These are phyloP conservation scores for Calyptommatus sinebrachiatus DNA, from an alignment of 2,113 vertebrate genomes.

Conservation along the genomic window DNA sequence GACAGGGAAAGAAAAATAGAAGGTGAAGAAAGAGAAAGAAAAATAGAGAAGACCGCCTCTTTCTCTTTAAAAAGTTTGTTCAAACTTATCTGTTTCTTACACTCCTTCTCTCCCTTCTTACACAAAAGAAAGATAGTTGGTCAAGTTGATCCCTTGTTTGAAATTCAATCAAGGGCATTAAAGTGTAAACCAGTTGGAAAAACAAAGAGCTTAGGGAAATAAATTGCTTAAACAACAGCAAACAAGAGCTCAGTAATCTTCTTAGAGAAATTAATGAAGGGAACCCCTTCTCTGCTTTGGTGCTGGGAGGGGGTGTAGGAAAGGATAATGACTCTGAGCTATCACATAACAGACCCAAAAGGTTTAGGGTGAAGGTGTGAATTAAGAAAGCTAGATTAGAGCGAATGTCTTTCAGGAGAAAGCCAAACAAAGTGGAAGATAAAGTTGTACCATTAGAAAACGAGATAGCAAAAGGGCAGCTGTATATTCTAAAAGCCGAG, in stretches of 20 bases:
- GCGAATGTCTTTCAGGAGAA: conserved; percentile 78
- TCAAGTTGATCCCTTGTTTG: conserved; percentile 89
- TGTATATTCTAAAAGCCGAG: conserved; percentile 81
- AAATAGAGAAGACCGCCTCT: conserved; percentile 11
- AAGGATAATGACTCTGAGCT: conserved; percentile 76
- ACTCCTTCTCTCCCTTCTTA: background rate
- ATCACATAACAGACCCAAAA: conserved; percentile 83
- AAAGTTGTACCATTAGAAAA: conserved; percentile 77
- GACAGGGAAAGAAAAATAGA: too few species aligned
- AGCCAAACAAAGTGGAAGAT: conserved; percentile 88
- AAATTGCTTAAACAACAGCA: conserved; percentile 98
- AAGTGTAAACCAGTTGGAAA: conserved; percentile 99
- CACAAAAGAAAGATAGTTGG: conserved; percentile 76
- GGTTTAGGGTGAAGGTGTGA: conserved; percentile 93
- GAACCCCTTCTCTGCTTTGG: conserved; percentile 74
- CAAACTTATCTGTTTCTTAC: conserved; percentile 34
- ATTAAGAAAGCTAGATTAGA: conserved; percentile 88
- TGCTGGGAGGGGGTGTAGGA: conserved; percentile 27
- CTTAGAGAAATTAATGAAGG: conserved; percentile 99
- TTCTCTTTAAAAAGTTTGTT: conserved; percentile 59
- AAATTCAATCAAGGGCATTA: conserved; percentile 98
- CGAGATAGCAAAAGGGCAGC: conserved; percentile 76
- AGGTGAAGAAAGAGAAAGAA: too few species aligned
- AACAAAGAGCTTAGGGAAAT: conserved; percentile 99
- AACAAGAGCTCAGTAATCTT: conserved; percentile 93